Conservation (phyloP, 1,140 invertebrate genomes). For the Plodia interpunctella region DNA sequence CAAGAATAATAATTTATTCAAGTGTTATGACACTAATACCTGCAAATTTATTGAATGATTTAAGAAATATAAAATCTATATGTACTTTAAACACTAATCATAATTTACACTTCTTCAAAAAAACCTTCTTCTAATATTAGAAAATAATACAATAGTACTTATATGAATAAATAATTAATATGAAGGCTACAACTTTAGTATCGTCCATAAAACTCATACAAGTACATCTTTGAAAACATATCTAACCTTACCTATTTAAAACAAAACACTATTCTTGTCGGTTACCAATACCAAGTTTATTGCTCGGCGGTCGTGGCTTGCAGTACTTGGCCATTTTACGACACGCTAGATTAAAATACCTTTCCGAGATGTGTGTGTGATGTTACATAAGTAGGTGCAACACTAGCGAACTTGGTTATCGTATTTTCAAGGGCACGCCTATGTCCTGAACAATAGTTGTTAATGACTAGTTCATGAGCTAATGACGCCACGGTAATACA, state of each 20-base stretch:
- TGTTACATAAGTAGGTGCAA: slow-evolving; percentile 17
- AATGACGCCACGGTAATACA: slow-evolving; percentile 28
- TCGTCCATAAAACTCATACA: neutral
- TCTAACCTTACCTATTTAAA: neutral
- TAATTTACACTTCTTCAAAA: too few relatives aligned
- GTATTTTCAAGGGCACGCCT: slow-evolving; percentile 47
- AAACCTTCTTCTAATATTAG: too few relatives aligned
- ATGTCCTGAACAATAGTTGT: slow-evolving; percentile 38
- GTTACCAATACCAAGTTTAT: slow-evolving; percentile 4
- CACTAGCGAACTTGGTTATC: slow-evolving; percentile 44
- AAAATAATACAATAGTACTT: too few relatives aligned
- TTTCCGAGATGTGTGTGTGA: neutral
- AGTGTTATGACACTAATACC: too few relatives aligned
- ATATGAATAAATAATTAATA: too few relatives aligned
- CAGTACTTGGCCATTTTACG: neutral
- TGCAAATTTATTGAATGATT: too few relatives aligned
- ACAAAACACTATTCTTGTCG: slow-evolving; percentile 3
- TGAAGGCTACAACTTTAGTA: too few relatives aligned
- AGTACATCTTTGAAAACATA: neutral
- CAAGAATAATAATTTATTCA: too few relatives aligned
- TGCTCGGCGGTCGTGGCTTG: neutral
- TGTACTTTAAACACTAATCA: too few relatives aligned
- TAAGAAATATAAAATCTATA: too few relatives aligned
- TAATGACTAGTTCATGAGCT: slow-evolving; percentile 32
- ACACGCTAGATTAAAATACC: slow-evolving; percentile 12